These are phyloP conservation scores for Lissocephala sabroskyi DNA, from an alignment of 2,888 invertebrate species.

Conservation along the genomic window DNA sequence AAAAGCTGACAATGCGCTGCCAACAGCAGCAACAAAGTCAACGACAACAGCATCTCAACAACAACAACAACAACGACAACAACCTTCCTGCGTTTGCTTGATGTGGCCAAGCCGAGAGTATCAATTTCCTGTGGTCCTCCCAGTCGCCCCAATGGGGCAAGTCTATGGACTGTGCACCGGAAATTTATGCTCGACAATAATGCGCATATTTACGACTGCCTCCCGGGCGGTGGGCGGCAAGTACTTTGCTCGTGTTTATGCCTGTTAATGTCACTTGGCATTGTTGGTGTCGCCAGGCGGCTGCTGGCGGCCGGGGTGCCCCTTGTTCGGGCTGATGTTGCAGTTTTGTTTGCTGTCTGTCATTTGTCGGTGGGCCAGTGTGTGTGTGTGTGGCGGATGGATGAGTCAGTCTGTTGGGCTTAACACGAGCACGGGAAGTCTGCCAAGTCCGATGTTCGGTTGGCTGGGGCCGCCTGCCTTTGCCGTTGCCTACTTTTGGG, in stretches of 20 bases:
- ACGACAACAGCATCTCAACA: no score
- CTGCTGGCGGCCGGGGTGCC: conserved; percentile 1
- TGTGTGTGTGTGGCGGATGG: no score
- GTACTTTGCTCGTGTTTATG: conserved; percentile 40
- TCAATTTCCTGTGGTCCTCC: conserved; percentile 12
- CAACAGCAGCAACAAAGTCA: no score
- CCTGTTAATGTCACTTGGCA: conserved; percentile 36
- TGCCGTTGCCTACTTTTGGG: conserved; percentile 1
- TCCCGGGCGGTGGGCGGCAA: background rate
- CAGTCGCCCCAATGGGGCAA: conserved; percentile 8
- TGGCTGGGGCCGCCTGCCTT: background rate
- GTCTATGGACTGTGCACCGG: conserved; percentile 34
- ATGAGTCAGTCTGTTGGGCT: background rate
- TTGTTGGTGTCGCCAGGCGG: conserved; percentile 20
- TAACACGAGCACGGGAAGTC: no score
- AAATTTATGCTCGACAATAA: conserved; percentile 63
- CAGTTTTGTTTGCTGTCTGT: conserved; percentile 39
- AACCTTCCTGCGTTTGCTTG: conserved; percentile 1
- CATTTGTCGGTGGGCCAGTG: conserved; percentile 43
- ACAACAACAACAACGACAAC: no score
- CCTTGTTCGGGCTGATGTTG: conserved; percentile 31
- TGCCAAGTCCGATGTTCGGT: background rate
- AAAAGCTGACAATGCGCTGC: conserved; percentile 37
- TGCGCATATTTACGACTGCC: conserved; percentile 38
- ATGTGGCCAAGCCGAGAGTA: conserved; percentile 8